These are phyloP conservation scores for Nyctalus aviator DNA, from an alignment of 2,797 vertebrate genomes.

Conservation along the genomic window DNA sequence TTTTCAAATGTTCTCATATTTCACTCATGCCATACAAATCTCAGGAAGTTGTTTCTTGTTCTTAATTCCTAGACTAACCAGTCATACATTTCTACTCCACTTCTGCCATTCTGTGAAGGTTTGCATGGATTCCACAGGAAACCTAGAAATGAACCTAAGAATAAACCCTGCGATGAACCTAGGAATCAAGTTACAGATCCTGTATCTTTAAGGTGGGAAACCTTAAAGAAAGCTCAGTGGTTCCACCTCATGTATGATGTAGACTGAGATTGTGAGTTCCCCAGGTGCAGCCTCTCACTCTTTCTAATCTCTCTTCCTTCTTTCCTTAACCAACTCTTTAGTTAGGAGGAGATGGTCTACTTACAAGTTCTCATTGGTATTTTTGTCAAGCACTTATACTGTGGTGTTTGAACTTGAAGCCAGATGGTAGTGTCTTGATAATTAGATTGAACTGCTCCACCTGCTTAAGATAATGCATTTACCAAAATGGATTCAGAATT, in stretches of 20 bases:
- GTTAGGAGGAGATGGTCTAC: neutral
- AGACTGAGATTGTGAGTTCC: neutral
- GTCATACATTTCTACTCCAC: neutral
- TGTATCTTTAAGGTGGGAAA: neutral
- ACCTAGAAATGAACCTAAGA: neutral
- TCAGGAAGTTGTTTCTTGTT: neutral
- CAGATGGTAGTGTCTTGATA: conserved; percentile 8
- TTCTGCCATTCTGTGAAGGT: neutral
- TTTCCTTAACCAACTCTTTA: neutral
- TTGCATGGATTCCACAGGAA: neutral
- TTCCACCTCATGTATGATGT: neutral
- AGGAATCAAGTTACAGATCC: neutral
- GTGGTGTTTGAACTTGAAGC: conserved; percentile 34
- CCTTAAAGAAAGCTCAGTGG: neutral
- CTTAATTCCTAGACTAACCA: neutral
- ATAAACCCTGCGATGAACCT: neutral
- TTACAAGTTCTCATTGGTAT: neutral
- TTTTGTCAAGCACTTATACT: neutral
- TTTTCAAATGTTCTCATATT: neutral
- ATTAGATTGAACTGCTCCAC: neutral
- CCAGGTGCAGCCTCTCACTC: neutral
- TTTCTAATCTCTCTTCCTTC: neutral
- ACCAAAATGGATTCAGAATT: conserved; percentile 4
- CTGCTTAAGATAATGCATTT: conserved; percentile 32
- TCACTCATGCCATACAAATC: neutral